Conservation (phyloP, 1,140 invertebrate genomes). For the Pogonomyrmex californicus region DNA sequence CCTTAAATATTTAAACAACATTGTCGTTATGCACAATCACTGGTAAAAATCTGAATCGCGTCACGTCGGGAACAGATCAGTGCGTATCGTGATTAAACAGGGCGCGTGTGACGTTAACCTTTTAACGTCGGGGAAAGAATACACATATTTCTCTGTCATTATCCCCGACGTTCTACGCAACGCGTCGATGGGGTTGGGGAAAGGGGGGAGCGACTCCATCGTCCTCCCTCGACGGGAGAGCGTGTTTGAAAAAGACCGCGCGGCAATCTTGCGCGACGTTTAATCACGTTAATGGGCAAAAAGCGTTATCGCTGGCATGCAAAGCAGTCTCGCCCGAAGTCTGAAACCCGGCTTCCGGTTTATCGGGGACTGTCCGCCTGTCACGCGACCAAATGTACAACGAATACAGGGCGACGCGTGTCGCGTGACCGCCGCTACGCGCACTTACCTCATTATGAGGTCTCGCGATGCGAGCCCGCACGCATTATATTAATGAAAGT, state of each 20-base stretch:
- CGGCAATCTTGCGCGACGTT: constrained; percentile 71
- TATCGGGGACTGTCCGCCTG: constrained; percentile 68
- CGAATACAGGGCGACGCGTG: constrained; percentile 57
- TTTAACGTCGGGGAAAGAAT: constrained; percentile 36
- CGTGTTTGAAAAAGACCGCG: constrained; percentile 67
- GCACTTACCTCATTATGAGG: constrained; percentile 76
- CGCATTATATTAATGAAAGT: constrained; percentile 81
- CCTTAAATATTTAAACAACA: background rate
- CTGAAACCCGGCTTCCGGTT: constrained; percentile 72
- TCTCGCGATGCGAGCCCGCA: constrained; percentile 61
- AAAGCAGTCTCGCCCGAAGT: constrained; percentile 68
- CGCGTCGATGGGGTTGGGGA: no score
- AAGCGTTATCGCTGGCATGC: constrained; percentile 80
- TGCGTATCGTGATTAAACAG: constrained; percentile 52
- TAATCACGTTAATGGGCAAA: constrained; percentile 85
- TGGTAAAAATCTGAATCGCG: constrained; percentile 33
- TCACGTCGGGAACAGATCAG: constrained; percentile 5
- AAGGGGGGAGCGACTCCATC: constrained; percentile 24
- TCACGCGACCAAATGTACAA: constrained; percentile 77
- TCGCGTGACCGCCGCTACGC: constrained; percentile 72
- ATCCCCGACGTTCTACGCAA: constrained; percentile 8
- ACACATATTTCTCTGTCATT: constrained; percentile 57
- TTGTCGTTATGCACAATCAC: constrained; percentile 34
- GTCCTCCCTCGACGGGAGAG: constrained; percentile 13
- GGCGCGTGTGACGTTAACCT: constrained; percentile 34